Evolutionary conservation across 1,140 invertebrate species (phyloP), one percentile per base, ranked within the genome.

Genomic region (Oreohelix idahoensis): DNA sequence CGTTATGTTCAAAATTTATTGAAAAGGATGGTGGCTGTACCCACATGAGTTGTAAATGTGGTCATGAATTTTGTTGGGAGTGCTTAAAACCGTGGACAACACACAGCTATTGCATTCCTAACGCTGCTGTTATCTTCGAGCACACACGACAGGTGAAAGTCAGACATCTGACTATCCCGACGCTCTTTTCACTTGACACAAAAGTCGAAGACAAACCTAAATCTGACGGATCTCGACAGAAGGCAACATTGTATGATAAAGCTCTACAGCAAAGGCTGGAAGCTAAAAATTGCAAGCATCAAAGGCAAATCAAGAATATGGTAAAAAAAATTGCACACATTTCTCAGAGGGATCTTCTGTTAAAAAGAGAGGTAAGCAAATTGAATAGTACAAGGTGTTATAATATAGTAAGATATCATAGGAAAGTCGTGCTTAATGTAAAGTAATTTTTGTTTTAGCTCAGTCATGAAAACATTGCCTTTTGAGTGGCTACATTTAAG

Each of bases 1-100:
- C 84, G 0, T 23, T n/a, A 5, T 85, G 84, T 66, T 32, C 53
- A 5, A 70, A n/a, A 32, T 85, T 85, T 77, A 83, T 83, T 35
- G 77, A 83, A 38, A 85, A 83, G 45, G 70, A 83, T 36, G 84
- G 84, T 10, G 84, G 84, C 1, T 85, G 84, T 71, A 36, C 53
- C 4, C 49, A 83, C 53, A 83, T 85, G 78, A 49, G 8, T 13
- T 85, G 84, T 38, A 71, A 23, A 8, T 85, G 84, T 63, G 84
- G 81, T 0, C 36, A 53, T 36, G 1, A 63, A n/a, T 85, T 85
- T 66, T 83, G 77, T 36, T 85, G 84, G 84, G 17, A 20, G 29
- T 85, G 84, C n/a, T 23, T 80, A 32, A 39, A 49, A 49, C 39
- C 35, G 35, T 39, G 4, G 1, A 39, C 11, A 13, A 36, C 13